Evolutionary conservation across 1,140 invertebrate species (phyloP).

Genomic region (Paraescarpia echinospica): DNA sequence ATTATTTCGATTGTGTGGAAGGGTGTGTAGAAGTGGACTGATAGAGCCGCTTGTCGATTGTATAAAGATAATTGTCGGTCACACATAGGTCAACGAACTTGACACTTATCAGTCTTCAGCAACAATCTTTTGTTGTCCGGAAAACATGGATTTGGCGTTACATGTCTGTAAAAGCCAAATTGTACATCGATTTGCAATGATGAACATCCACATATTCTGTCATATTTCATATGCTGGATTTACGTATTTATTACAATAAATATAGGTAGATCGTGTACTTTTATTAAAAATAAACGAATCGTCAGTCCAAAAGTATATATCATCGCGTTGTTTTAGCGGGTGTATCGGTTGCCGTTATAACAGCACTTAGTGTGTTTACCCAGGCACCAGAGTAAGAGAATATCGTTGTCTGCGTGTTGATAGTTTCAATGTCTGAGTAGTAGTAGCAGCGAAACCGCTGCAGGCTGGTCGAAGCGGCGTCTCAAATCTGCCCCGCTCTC

Average conservation of each 20-base stretch:
- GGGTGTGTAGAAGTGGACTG: neutral
- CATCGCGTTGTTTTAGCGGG: neutral
- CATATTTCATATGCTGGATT: neutral
- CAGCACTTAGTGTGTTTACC: constrained; percentile 4
- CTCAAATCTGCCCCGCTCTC: neutral
- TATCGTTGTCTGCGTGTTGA: constrained; percentile 4
- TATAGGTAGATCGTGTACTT: neutral
- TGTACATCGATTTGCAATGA: neutral
- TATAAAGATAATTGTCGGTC: neutral
- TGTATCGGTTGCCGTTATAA: neutral
- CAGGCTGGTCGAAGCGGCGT: neutral
- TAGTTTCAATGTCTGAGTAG: neutral
- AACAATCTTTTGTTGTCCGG: neutral
- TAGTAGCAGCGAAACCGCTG: neutral
- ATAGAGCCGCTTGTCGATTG: neutral
- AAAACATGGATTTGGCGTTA: neutral
- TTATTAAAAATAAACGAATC: neutral
- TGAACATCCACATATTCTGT: neutral
- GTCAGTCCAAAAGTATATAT: neutral
- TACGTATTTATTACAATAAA: neutral
- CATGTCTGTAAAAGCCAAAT: neutral
- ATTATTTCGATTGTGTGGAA: neutral
- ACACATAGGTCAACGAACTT: neutral
- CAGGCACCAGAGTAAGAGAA: neutral
- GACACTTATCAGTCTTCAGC: neutral